phyloP scores from a whole-genome alignment of 2,888 invertebrate genomes.

The Ectobius pallidus region DNA sequence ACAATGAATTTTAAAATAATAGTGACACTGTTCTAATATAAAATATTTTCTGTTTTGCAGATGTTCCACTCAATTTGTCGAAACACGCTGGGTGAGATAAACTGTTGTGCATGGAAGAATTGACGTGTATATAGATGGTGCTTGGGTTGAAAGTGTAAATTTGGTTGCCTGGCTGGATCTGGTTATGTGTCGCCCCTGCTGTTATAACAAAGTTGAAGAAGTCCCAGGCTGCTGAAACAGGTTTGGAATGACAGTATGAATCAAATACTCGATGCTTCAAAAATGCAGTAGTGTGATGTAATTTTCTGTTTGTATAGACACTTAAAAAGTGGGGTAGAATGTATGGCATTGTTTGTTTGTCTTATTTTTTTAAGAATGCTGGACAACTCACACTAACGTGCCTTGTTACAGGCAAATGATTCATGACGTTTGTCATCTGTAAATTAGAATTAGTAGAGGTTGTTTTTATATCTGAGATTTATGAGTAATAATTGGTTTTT shows the following conservation, averaged over 20 bases:
- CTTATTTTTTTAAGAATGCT: conserved; percentile 10
- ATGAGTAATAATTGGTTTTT: conserved; percentile 23
- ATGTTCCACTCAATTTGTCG: conserved; percentile 89
- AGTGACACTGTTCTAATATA: too few relatives aligned
- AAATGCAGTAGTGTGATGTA: background rate
- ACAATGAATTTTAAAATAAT: too few relatives aligned
- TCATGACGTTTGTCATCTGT: conserved; percentile 26
- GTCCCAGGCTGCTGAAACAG: conserved; percentile 8
- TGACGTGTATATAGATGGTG: conserved; percentile 21
- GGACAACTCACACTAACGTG: conserved; percentile 26
- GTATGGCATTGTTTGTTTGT: conserved; percentile 13
- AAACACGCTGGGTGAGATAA: conserved; percentile 70
- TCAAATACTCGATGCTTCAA: conserved; percentile 30
- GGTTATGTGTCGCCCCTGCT: conserved; percentile 8
- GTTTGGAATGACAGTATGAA: conserved; percentile 19
- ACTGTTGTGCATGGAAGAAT: background rate
- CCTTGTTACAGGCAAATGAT: conserved; percentile 33
- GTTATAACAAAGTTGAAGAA: background rate
- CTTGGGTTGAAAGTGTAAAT: background rate
- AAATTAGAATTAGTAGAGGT: conserved; percentile 27
- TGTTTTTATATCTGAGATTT: conserved; percentile 34
- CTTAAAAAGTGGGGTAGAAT: conserved; percentile 26
- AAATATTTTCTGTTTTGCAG: conserved; percentile 71
- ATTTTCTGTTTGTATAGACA: conserved; percentile 15
- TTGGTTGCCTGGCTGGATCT: background rate